Evolutionary conservation across 2,888 invertebrate genomes (phyloP).

Genomic region (Drosophila imparisetae): DNA sequence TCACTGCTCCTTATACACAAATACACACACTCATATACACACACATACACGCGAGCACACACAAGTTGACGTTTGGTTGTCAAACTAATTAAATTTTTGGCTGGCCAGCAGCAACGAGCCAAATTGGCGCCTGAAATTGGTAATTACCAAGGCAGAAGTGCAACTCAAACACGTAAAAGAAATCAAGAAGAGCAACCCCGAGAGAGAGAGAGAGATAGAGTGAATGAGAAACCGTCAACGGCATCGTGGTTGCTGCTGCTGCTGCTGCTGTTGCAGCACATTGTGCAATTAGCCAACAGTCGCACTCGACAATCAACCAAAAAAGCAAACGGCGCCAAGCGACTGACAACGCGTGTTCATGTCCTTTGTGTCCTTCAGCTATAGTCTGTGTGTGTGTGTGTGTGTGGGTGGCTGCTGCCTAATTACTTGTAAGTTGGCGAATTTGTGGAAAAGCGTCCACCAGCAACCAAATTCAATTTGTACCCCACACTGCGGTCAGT

Average conservation of each 20-base stretch:
- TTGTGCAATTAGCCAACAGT: constrained; percentile 75
- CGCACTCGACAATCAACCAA: constrained; percentile 60
- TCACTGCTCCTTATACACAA: neutral
- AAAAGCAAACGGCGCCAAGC: constrained; percentile 43
- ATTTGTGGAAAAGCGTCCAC: constrained; percentile 75
- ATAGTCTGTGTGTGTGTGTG: neutral
- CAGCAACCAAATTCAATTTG: constrained; percentile 81
- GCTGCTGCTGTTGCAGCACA: constrained; percentile 47
- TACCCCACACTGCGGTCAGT: constrained; percentile 46
- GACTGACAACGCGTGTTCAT: constrained; percentile 67
- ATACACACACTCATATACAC: constrained; percentile 9
- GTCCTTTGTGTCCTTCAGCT: constrained; percentile 47
- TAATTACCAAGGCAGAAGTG: constrained; percentile 78
- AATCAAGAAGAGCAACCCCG: constrained; percentile 20
- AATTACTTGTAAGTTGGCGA: constrained; percentile 83
- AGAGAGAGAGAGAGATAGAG: neutral
- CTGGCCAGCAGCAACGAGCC: constrained; percentile 60
- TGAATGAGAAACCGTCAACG: constrained; percentile 9
- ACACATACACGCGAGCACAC: constrained; percentile 12
- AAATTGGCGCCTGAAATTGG: constrained; percentile 80
- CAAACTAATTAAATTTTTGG: constrained; percentile 78
- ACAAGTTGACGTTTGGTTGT: constrained; percentile 67
- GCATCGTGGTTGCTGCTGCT: constrained; percentile 20
- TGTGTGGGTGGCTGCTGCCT: constrained; percentile 56
- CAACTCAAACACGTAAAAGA: constrained; percentile 76